A percentile compares a stretch with the other conserved stretches of the same genome.
phyloP scores from a whole-genome alignment of 1,140 invertebrate species.

The Pseudomyrmex concolor region DNA sequence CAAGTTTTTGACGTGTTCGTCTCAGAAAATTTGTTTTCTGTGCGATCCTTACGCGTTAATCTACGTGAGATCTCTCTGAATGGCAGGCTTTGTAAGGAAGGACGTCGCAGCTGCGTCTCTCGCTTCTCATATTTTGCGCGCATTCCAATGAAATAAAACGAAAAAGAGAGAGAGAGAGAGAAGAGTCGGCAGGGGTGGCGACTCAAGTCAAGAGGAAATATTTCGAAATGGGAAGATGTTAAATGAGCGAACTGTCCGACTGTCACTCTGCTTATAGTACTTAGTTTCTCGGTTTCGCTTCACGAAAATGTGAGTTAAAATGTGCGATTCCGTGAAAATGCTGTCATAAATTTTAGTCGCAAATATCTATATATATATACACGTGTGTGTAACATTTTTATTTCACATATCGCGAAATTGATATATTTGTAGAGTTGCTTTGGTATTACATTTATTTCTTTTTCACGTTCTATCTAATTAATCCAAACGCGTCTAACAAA shows the following conservation, averaged over 20 bases:
- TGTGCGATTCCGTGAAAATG: constrained; percentile 30
- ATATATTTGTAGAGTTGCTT: neutral
- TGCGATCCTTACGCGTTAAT: constrained; percentile 62
- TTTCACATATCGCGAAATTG: constrained; percentile 3
- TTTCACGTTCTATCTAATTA: neutral
- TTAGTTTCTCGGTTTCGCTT: constrained; percentile 74
- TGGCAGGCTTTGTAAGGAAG: constrained; percentile 76
- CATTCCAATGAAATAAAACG: constrained; percentile 77
- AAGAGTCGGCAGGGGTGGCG: constrained; percentile 55
- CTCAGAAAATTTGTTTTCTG: neutral
- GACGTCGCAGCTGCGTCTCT: constrained; percentile 76
- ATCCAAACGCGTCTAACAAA: constrained; percentile 41
- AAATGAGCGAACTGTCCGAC: constrained; percentile 82
- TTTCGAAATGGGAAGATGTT: constrained; percentile 80
- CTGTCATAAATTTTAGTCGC: constrained; percentile 7
- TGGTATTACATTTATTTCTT: constrained; percentile 3
- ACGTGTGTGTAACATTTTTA: constrained; percentile 7
- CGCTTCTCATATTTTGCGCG: constrained; percentile 72
- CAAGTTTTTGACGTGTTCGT: neutral
- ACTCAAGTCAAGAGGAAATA: constrained; percentile 76
- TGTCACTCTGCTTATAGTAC: constrained; percentile 77
- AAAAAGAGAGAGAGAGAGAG: constrained; percentile 12
- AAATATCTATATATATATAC: constrained; percentile 14
- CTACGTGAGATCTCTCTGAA: constrained; percentile 76
- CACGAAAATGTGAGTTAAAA: constrained; percentile 71